These are phyloP conservation scores for Lacanobia wlatinum DNA, from an alignment of 2,888 invertebrate species.

Conservation along the genomic window DNA sequence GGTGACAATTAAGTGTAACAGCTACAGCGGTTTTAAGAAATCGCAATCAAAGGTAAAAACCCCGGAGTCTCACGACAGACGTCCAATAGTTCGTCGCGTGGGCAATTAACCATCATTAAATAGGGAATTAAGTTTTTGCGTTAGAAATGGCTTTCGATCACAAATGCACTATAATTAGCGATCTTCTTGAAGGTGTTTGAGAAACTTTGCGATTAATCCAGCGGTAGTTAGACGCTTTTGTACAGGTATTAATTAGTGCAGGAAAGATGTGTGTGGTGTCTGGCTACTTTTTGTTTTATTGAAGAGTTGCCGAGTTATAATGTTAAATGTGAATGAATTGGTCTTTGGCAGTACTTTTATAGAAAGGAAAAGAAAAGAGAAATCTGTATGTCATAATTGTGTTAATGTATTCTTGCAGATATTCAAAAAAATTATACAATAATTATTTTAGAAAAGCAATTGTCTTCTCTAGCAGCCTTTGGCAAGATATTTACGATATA, in stretches of 20 bases:
- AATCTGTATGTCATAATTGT: too few relatives aligned
- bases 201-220: slow-evolving; percentile 9
- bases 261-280: neutral
- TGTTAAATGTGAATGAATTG: neutral
- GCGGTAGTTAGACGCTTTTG: slow-evolving; percentile 15
- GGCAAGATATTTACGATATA: neutral
- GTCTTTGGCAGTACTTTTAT: neutral
- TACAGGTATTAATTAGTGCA: neutral
- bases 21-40: slow-evolving; percentile 42
- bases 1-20: slow-evolving; percentile 36
- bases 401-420: too few relatives aligned
- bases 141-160: slow-evolving; percentile 78
- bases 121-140: slow-evolving; percentile 80
- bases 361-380: too few relatives aligned
- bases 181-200: slow-evolving; percentile 48
- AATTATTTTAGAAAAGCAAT: neutral
- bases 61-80: slow-evolving; percentile 71
- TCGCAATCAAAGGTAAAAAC: slow-evolving; percentile 60
- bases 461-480: neutral
- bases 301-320: slow-evolving; percentile 3
- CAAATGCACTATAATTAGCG: slow-evolving; percentile 70
- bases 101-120: slow-evolving; percentile 82
- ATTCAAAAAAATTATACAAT: neutral
- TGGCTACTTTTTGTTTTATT: slow-evolving; percentile 14
- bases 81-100: slow-evolving; percentile 69